Evolutionary conservation across 2,888 invertebrate genomes (phyloP), one percentile per base, ranked within the genome.

Genomic region (Dicyrtoma fusca): DNA sequence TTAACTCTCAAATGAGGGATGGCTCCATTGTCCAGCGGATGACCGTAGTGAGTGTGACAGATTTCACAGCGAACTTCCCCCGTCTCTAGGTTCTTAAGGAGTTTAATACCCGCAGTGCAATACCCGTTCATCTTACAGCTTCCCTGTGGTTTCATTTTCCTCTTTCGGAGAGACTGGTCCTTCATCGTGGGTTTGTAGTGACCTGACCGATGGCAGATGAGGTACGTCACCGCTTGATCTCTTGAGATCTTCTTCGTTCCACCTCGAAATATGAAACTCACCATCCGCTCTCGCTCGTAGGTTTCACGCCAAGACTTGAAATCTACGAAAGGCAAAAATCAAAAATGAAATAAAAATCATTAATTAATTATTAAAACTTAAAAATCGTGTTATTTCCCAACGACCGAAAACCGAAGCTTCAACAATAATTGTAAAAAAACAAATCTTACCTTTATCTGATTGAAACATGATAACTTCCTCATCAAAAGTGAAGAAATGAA

Each of bases 131-230:
- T 80, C 72, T 80, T 80, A 51, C 80, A 80, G 44, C 79, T 79
- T 21, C 80, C 80, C 66, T 80, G 80, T 14, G 80, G 80, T 45
- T 80, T 80, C 78, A 80, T 75, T 69, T 75, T 79, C n/a, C 80
- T 25, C 71, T 80, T 77, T 53, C 79, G 59, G 21, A 74, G 68
- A 6, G 72, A 64, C n/a, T 69, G 59, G 66, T 75, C 76, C 8
- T 49, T 71, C 75, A 78, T 75, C 1, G 80, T 80, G 1, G 80
- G 79, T 23, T 80, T 80, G 66, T 80, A 80, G 61, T 78, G 76
- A 17, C 80, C 80, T 8, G 78, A 78, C 3, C 80, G 74, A 57
- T 80, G 80, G 34, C 80, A 80, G 17, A 80, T 74, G 55, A 80
- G 71, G 63, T 80, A 80, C 0, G 80, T 79, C 10, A 80, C 80